Evolutionary conservation across 2,797 vertebrate species (phyloP).

Genomic region (Thaleichthys pacificus): DNA sequence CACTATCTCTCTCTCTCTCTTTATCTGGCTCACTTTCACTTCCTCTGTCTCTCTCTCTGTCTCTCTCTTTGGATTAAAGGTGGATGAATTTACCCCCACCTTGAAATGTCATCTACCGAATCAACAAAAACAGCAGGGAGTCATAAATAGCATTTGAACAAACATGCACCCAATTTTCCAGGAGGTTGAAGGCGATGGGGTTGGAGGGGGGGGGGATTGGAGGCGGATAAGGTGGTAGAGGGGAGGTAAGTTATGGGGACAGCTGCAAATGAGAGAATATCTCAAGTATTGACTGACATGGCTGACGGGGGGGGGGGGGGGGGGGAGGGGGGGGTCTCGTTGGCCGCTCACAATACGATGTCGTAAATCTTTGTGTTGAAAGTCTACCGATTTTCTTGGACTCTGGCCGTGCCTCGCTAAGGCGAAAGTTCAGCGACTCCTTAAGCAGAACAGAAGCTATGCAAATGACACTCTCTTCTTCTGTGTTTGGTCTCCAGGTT

Average conservation of each 20-base stretch:
- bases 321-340: constrained; percentile 34
- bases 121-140: constrained; percentile 66
- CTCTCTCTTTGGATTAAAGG: constrained; percentile 31
- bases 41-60: constrained; percentile 35
- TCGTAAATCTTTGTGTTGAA: constrained; percentile 54
- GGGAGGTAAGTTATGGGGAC: constrained; percentile 62
- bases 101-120: constrained; percentile 26
- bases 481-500: background rate
- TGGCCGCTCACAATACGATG: constrained; percentile 35
- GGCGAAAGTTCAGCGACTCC: background rate
- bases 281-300: constrained; percentile 61
- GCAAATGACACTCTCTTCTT: background rate
- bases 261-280: constrained; percentile 70
- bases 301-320: constrained; percentile 20
- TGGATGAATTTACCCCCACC: constrained; percentile 59
- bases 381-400: background rate
- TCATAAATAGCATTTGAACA: constrained; percentile 69
- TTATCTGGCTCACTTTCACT: constrained; percentile 36
- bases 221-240: background rate
- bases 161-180: constrained; percentile 73
- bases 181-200: constrained; percentile 46
- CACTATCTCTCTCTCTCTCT: constrained; percentile 42
- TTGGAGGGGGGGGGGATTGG: constrained; percentile 26
- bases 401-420: background rate
- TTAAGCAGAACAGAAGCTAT: background rate